A percentile compares a stretch with the other conserved stretches of the same genome.
These are phyloP conservation scores for Neoitamus cyanurus DNA, from an alignment of 2,888 invertebrate species.

Conservation along the genomic window DNA sequence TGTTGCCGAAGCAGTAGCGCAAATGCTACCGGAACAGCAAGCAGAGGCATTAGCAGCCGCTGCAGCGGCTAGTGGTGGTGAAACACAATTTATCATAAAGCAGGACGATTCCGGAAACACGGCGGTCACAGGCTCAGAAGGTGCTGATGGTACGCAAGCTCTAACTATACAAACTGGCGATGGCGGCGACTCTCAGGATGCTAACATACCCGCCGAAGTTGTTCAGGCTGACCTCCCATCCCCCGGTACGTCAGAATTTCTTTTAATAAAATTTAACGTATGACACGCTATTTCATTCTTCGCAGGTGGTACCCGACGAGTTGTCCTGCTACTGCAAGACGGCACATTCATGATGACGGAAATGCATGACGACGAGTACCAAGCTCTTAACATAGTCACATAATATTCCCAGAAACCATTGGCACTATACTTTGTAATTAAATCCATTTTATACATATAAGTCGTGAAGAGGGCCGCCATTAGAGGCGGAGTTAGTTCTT, in stretches of 20 bases:
- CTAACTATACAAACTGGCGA: slow-evolving; percentile 55
- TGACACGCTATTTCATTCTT: slow-evolving; percentile 49
- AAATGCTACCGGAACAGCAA: slow-evolving; percentile 62
- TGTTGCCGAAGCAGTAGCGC: slow-evolving; percentile 65
- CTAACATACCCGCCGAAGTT: slow-evolving; percentile 87
- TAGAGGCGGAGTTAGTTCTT: not conserved
- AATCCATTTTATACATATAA: not conserved
- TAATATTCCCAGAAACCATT: slow-evolving; percentile 55
- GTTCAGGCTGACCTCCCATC: slow-evolving; percentile 86
- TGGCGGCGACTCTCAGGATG: slow-evolving; percentile 69
- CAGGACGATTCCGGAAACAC: slow-evolving; percentile 57
- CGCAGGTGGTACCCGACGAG: slow-evolving; percentile 83
- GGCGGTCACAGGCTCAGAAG: slow-evolving; percentile 51
- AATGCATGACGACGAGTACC: slow-evolving; percentile 84
- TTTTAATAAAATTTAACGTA: too few species aligned
- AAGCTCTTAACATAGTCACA: slow-evolving; percentile 64
- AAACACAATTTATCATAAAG: slow-evolving; percentile 62
- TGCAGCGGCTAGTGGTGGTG: slow-evolving; percentile 57
- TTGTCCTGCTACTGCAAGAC: slow-evolving; percentile 84
- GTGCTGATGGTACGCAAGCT: slow-evolving; percentile 48
- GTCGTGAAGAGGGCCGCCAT: not conserved
- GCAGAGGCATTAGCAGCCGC: slow-evolving; percentile 58
- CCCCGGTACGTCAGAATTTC: slow-evolving; percentile 72
- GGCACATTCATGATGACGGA: slow-evolving; percentile 90
- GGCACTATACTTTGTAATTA: not conserved